Percentiles rank a stretch among this genome's conserved stretches.
These are phyloP conservation scores for Polyommatus iphigenia DNA, from an alignment of 2,888 invertebrate species.

Conservation along the genomic window DNA sequence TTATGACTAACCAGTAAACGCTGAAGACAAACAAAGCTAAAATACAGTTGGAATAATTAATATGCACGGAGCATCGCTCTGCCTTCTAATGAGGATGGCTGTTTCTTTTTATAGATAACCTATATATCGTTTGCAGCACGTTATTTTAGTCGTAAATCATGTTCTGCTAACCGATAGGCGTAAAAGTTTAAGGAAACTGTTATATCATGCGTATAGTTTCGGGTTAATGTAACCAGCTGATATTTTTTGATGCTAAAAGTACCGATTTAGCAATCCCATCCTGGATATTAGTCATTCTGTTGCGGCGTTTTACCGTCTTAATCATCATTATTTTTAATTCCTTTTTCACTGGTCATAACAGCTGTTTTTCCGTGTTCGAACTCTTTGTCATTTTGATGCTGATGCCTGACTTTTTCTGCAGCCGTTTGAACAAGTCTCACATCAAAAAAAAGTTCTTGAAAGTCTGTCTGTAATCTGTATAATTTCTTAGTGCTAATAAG, in stretches of 20 bases:
- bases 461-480: too few relatives aligned
- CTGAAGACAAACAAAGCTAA: conserved; percentile 1
- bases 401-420: too few relatives aligned
- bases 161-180: background rate
- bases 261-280: background rate
- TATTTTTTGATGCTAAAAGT: background rate
- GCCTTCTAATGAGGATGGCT: conserved; percentile 33
- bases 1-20: conserved; percentile 13
- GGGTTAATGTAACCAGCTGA: background rate
- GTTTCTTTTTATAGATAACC: conserved; percentile 35
- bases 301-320: background rate
- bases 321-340: background rate
- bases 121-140: conserved; percentile 31
- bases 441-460: too few relatives aligned
- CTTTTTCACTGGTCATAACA: background rate
- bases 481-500: too few relatives aligned
- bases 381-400: background rate
- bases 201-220: background rate
- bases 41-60: conserved; percentile 32
- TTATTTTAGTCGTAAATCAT: conserved; percentile 20
- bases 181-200: background rate
- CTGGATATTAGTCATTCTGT: conserved; percentile 1
- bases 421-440: too few relatives aligned
- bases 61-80: conserved; percentile 22
- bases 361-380: background rate